Evolutionary conservation across 1,140 invertebrate genomes (phyloP).

Genomic region (Pissodes strobi): DNA sequence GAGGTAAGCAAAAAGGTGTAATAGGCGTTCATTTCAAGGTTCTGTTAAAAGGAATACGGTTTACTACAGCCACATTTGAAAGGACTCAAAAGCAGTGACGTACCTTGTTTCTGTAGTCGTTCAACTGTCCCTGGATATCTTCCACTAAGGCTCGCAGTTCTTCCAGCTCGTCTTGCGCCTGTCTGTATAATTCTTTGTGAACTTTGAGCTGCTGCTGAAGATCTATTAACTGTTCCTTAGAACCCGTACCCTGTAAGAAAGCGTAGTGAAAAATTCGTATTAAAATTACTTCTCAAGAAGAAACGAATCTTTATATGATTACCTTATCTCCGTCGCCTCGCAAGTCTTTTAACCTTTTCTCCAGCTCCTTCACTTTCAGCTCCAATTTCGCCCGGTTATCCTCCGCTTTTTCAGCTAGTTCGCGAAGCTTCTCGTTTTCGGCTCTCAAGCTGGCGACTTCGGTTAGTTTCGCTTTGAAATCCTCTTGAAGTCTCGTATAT

Average conservation of each 20-base stretch:
- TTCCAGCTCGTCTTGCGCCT: slow-evolving; percentile 69
- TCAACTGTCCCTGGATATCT: slow-evolving; percentile 71
- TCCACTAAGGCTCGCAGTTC: slow-evolving; percentile 69
- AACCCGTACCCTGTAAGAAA: slow-evolving; percentile 54
- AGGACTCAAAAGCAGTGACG: not conserved
- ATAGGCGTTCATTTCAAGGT: too few species aligned
- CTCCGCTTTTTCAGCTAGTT: slow-evolving; percentile 58
- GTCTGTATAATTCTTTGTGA: slow-evolving; percentile 66
- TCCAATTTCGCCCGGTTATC: slow-evolving; percentile 61
- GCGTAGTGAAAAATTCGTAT: too few species aligned
- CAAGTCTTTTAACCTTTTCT: slow-evolving; percentile 57
- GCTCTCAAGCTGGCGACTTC: slow-evolving; percentile 61
- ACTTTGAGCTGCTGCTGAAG: slow-evolving; percentile 66
- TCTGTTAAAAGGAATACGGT: not conserved
- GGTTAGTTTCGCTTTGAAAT: slow-evolving; percentile 62
- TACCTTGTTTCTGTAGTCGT: slow-evolving; percentile 75
- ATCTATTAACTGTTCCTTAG: slow-evolving; percentile 67
- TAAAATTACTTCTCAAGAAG: too few species aligned
- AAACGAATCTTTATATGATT: not conserved
- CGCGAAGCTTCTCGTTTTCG: slow-evolving; percentile 60
- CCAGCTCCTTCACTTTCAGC: slow-evolving; percentile 60
- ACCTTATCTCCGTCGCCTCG: slow-evolving; percentile 43
- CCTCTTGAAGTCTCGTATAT: slow-evolving; percentile 61
- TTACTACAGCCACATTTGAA: not conserved
- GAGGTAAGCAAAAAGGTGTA: too few species aligned